Evolutionary conservation across 2,113 vertebrate species (phyloP), one percentile per base, ranked within the genome.

Genomic region (Ceyx margarethae): DNA sequence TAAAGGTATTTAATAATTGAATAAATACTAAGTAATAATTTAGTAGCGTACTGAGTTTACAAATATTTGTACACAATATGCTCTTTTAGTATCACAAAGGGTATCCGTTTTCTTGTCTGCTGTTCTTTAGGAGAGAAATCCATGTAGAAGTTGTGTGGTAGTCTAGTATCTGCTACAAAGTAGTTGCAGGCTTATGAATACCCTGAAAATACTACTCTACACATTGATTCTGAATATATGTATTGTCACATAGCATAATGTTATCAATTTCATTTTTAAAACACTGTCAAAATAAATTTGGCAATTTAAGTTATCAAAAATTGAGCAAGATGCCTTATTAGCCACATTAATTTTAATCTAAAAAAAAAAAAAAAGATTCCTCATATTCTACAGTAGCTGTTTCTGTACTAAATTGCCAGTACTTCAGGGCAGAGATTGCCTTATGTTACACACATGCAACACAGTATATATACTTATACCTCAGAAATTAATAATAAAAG

Each of bases 161-260:
- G 42, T 51, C 11, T 18, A 56, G 13, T 56, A 73, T 51, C 60
- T 84, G 48, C 74, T 85, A 75, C 66, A 89, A 85, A 93, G 61
- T n/a, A 65, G 43, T 19, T 61, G 72, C n/a, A 81, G 66, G 40
- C 73, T 91, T 81, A 88, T 40, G 62, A 91, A 71, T 79, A 74
- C 42, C 29, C 85, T 73, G 71, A 92, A 86, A 94, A 58, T 46
- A 50, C 29, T 43, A 65, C 62, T 53, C 18, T 22, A 71, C 43
- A 84, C 91, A 95, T 66, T 92, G 90, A 95, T 96, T 95, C 67
- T 65, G 35, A 87, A 50, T 82, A 71, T 72, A 94, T 92, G 95
- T 86, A 94, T 62, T 91, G 84, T 81, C 77, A 81, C 2, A 10
- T 35, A 69, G 60, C 76, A 66, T 83, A 85, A 54, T 78, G 88